These are phyloP conservation scores for Hoplias malabaricus DNA, from an alignment of 2,113 vertebrate species.

Conservation along the genomic window DNA sequence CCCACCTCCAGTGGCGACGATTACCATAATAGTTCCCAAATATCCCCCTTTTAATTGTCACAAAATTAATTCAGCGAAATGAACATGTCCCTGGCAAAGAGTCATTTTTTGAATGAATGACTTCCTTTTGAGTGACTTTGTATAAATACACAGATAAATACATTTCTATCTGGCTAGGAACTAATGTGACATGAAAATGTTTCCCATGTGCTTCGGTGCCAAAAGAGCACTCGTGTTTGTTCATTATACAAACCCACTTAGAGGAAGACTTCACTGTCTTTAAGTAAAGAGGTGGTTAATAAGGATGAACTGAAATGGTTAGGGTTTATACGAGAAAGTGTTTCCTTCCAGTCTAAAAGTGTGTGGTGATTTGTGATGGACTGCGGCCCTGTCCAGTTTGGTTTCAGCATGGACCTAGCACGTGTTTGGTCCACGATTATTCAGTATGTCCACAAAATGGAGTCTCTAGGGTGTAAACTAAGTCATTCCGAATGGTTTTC, in stretches of 20 bases:
- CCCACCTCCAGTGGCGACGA: conserved; percentile 72
- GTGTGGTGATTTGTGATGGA: too few species aligned
- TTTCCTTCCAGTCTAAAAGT: too few species aligned
- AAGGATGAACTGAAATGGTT: neutral
- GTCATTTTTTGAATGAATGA: conserved; percentile 68
- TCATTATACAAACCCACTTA: neutral
- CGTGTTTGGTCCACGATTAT: too few species aligned
- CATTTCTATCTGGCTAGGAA: conserved; percentile 62
- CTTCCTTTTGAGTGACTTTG: conserved; percentile 67
- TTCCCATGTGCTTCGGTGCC: conserved; percentile 57
- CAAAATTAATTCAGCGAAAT: conserved; percentile 69
- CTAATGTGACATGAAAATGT: conserved; percentile 51
- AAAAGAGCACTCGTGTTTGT: conserved; percentile 46
- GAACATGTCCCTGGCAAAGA: conserved; percentile 66
- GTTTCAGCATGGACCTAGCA: too few species aligned
- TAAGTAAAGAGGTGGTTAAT: neutral
- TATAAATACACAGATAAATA: conserved; percentile 70
- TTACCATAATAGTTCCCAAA: conserved; percentile 75
- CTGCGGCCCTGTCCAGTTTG: too few species aligned
- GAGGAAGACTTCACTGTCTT: neutral
- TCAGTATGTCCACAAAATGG: too few species aligned
- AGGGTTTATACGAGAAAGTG: too few species aligned
- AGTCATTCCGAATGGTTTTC: too few species aligned
- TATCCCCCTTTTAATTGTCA: conserved; percentile 72
- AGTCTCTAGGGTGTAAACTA: too few species aligned